Conservation (phyloP, 2,888 invertebrate genomes). For the Hypsopygia costalis region DNA sequence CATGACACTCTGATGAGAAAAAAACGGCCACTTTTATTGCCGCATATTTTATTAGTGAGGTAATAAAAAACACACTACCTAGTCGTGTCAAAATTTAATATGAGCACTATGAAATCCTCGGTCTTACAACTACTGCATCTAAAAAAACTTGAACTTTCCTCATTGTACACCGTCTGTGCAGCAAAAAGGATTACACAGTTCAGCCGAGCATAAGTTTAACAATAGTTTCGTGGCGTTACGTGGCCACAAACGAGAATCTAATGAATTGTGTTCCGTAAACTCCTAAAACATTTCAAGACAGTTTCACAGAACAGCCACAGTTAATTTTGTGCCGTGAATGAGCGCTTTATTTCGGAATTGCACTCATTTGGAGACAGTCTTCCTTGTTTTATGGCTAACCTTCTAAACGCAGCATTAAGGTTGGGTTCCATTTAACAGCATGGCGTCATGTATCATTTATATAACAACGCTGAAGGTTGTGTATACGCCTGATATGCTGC, state of each 20-base stretch:
- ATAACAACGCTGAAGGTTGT: too few relatives aligned
- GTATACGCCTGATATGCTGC: too few relatives aligned
- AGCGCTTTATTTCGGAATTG: conserved; percentile 1
- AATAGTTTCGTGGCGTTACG: not conserved
- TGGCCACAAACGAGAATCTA: not conserved
- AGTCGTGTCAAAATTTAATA: too few relatives aligned
- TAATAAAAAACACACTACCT: too few relatives aligned
- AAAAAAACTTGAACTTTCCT: not conserved
- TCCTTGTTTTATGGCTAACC: conserved; percentile 7
- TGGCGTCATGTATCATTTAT: too few relatives aligned
- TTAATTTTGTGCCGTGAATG: not conserved
- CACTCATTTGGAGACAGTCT: conserved; percentile 1
- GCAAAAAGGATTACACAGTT: not conserved
- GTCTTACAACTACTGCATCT: not conserved
- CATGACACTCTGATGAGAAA: too few relatives aligned
- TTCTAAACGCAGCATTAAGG: conserved; percentile 48
- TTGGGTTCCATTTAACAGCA: conserved; percentile 36
- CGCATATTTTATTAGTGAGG: too few relatives aligned
- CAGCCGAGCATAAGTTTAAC: not conserved
- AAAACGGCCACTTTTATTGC: too few relatives aligned
- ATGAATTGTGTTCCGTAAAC: not conserved
- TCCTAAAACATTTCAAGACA: not conserved
- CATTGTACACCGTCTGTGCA: not conserved
- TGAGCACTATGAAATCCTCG: too few relatives aligned
- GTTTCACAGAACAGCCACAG: not conserved